Evolutionary conservation across 2,888 invertebrate species (phyloP).

Genomic region (Resseliella maxima): DNA sequence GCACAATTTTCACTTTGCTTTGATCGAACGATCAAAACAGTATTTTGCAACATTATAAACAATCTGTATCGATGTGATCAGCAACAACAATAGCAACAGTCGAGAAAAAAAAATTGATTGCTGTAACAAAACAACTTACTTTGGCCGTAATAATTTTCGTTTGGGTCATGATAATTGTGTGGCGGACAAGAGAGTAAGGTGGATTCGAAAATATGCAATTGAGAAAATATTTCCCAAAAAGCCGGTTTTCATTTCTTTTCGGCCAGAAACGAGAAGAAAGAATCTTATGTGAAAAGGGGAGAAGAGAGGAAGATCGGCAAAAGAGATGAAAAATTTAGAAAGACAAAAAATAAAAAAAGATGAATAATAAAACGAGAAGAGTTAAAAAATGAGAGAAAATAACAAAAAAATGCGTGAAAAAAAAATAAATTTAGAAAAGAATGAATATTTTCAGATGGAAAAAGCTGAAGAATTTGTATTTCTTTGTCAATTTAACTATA

Average conservation of each 20-base stretch:
- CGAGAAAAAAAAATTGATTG: not conserved
- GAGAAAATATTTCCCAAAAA: conserved; percentile 13
- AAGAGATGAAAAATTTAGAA: too few relatives aligned
- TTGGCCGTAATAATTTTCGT: not conserved
- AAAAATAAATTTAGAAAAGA: too few relatives aligned
- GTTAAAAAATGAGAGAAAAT: too few relatives aligned
- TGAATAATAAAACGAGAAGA: too few relatives aligned
- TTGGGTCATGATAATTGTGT: not conserved
- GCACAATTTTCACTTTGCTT: conserved; percentile 28
- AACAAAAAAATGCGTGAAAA: too few relatives aligned
- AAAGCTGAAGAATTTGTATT: not conserved
- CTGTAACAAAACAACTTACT: too few relatives aligned
- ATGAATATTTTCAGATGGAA: not conserved
- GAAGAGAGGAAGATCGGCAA: too few relatives aligned
- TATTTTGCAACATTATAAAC: conserved; percentile 3
- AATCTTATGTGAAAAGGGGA: too few relatives aligned
- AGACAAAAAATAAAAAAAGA: too few relatives aligned
- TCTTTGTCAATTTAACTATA: not conserved
- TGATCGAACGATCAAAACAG: not conserved
- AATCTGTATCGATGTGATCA: not conserved
- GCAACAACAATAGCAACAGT: too few relatives aligned
- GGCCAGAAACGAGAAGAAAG: not conserved
- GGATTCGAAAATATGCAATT: not conserved
- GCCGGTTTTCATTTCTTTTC: not conserved
- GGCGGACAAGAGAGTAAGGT: not conserved